A percentile compares a stretch with the other conserved stretches of the same genome.
These are phyloP conservation scores for Brachypalpus laphriformis DNA, from an alignment of 2,888 invertebrate genomes.

Conservation along the genomic window DNA sequence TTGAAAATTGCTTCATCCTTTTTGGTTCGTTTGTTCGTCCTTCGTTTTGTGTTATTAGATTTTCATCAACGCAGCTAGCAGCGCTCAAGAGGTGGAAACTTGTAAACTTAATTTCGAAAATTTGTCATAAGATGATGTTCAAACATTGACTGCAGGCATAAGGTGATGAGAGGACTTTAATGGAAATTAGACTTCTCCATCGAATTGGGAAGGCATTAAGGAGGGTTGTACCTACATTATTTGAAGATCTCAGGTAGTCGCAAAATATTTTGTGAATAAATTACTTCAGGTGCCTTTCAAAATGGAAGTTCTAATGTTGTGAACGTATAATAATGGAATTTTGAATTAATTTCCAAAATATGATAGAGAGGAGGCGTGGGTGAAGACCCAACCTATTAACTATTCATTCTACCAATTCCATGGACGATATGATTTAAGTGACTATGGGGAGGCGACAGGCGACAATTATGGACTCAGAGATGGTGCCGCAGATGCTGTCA, in stretches of 20 bases:
- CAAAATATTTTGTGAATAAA: not conserved
- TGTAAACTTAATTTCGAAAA: slow-evolving; percentile 55
- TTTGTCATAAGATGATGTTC: slow-evolving; percentile 37
- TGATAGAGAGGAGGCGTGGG: not conserved
- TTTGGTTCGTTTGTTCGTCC: not conserved
- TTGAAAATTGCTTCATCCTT: slow-evolving; percentile 16
- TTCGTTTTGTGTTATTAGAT: slow-evolving; percentile 25
- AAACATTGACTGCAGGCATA: slow-evolving; percentile 20
- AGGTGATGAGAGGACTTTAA: not conserved
- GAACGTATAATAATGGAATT: not conserved
- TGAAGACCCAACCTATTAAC: too few species aligned
- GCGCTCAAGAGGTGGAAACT: not conserved
- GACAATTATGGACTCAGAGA: too few species aligned
- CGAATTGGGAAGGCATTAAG: not conserved
- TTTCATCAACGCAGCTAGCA: slow-evolving; percentile 1
- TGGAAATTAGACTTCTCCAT: not conserved
- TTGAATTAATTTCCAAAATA: not conserved
- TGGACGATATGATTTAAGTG: too few species aligned
- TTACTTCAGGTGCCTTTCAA: not conserved
- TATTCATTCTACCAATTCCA: too few species aligned
- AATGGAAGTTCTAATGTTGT: not conserved
- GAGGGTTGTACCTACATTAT: not conserved
- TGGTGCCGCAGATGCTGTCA: too few species aligned
- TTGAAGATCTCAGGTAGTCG: not conserved
- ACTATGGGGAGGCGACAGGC: too few species aligned